These are phyloP conservation scores for Cathartes aura DNA, from an alignment of 2,113 vertebrate species.

Conservation along the genomic window DNA sequence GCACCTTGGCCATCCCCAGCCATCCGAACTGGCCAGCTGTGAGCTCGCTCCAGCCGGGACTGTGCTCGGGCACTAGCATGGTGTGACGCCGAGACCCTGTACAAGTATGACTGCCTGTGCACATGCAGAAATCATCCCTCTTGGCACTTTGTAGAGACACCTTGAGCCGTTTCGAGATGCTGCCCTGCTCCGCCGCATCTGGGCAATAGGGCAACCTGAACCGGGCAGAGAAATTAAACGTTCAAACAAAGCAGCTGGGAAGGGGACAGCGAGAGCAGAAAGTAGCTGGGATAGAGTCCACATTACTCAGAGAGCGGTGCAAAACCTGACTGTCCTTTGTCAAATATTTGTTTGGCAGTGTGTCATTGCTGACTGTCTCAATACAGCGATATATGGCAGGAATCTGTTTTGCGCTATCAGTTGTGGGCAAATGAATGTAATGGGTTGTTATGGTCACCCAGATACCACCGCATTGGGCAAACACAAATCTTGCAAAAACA, in stretches of 20 bases:
- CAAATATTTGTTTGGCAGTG: conserved; percentile 31
- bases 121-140: not conserved
- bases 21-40: not conserved
- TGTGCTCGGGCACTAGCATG: not conserved
- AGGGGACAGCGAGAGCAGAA: not conserved
- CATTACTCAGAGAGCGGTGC: not conserved
- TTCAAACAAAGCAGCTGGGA: not conserved
- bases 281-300: not conserved
- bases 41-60: not conserved
- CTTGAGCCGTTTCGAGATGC: not conserved
- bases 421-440: not conserved
- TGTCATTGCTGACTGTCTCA: not conserved
- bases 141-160: not conserved
- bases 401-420: not conserved
- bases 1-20: not conserved
- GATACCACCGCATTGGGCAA: not conserved
- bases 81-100: not conserved
- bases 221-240: not conserved
- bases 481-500: conserved; percentile 30
- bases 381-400: not conserved
- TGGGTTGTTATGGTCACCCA: conserved; percentile 42
- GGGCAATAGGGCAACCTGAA: not conserved
- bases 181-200: fast-evolving
- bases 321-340: conserved; percentile 7
- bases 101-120: not conserved